Evolutionary conservation across 1,140 invertebrate species (phyloP).

Genomic region (Brachystomella parvula): DNA sequence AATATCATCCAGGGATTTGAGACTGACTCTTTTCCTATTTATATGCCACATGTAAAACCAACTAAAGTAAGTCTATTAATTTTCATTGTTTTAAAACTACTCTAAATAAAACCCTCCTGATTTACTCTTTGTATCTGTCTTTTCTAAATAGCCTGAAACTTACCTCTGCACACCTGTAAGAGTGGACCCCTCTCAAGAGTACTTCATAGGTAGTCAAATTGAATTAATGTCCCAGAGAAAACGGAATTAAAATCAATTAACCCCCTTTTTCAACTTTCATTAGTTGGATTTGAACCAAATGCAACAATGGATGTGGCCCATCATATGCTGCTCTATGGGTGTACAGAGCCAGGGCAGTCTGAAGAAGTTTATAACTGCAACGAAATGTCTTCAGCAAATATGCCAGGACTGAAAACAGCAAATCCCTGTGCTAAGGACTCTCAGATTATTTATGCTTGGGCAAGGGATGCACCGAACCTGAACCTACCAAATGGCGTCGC

Average conservation of each 20-base stretch:
- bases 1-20: constrained; percentile 22
- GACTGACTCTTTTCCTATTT: constrained; percentile 51
- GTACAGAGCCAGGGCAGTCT: constrained; percentile 67
- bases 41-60: constrained; percentile 64
- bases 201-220: constrained; percentile 61
- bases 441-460: constrained; percentile 94
- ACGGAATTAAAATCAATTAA: neutral
- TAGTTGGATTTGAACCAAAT: constrained; percentile 84
- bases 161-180: constrained; percentile 77
- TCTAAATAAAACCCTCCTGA: neutral
- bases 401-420: constrained; percentile 46
- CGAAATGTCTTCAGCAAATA: constrained; percentile 64
- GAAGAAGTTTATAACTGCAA: constrained; percentile 84
- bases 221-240: neutral
- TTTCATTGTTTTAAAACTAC: constrained; percentile 1
- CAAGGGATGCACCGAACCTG: constrained; percentile 80
- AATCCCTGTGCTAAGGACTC: constrained; percentile 58
- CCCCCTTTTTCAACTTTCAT: constrained; percentile 3
- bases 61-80: constrained; percentile 50
- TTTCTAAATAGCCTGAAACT: constrained; percentile 76
- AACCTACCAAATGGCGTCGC: constrained; percentile 74
- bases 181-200: constrained; percentile 57
- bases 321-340: constrained; percentile 95
- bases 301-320: constrained; percentile 83
- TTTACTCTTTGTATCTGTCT: no score